Conservation (phyloP, 2,888 invertebrate species). For the Augochlorella aurata region DNA sequence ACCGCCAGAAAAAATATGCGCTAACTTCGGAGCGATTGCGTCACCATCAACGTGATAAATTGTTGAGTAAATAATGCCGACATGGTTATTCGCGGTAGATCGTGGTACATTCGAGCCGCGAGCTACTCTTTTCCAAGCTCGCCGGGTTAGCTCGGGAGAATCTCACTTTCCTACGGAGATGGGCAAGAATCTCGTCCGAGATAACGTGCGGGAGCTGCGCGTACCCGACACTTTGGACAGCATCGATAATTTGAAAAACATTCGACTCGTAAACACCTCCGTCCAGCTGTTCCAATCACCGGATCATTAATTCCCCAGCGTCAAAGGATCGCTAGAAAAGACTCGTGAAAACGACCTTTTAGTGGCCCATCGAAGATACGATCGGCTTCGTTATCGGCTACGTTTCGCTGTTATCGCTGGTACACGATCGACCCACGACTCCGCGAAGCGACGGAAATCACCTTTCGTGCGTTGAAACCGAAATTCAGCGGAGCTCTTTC, state of each 20-base stretch:
- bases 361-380: background rate
- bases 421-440: background rate
- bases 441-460: too few species aligned
- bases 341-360: background rate
- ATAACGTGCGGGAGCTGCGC: background rate
- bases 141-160: background rate
- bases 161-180: background rate
- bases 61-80: slow-evolving; percentile 24
- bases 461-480: background rate
- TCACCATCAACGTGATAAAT: slow-evolving; percentile 32
- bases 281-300: background rate
- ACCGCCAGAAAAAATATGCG: background rate
- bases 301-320: background rate
- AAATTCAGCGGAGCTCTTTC: background rate
- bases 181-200: background rate
- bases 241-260: too few species aligned
- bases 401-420: background rate
- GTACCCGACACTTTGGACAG: too few species aligned
- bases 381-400: background rate
- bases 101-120: slow-evolving; percentile 3
- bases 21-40: slow-evolving; percentile 23
- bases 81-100: slow-evolving; percentile 31
- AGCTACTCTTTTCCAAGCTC: background rate
- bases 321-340: background rate
- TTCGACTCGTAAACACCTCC: too few species aligned